Base-by-base conservation (phyloP, 2,888 invertebrate species). In the Drosophila buzzatii region DNA sequence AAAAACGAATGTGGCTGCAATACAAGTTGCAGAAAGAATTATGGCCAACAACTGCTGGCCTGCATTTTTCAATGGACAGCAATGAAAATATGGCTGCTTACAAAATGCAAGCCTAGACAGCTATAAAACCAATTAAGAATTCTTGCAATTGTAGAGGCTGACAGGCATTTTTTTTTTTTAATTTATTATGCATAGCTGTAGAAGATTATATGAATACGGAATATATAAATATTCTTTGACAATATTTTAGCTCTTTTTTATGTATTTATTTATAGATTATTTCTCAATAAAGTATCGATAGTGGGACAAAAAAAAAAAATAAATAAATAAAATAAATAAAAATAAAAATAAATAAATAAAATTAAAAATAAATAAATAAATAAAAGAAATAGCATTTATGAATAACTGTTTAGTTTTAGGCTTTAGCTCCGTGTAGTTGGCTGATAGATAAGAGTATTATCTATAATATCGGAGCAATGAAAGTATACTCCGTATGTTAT, bases 1-100 rank as follows among this genome's bases (percentile, higher is more conserved):
- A 70, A 87, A 77, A 77, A 61, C 57, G 73, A 69, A 73, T 71
- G 75, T 66, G 59, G 68, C 53, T 55, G 65, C 56, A 61, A 52
- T 68, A 69, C 65, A 65, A 71, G 55, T 66, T 73, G 27, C 49
- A 58, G 10, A 74, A 76, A 76, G 72, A 86, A 68, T 83, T 78
- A 83, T 71, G 51, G 60, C 65, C 75, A 67, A 67, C 20, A 65
- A 65, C 33, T 16, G 57, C 33, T 16, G 57, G 63, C 55, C 57
- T 53, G 63, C 51, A 68, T 70, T 76, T 77, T 67, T 67, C 70
- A 79, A 70, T 75, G 67, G 70, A 41, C 60, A 16, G 23, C 18
- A 23, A 49, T 18, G 45, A 59, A 64, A 73, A 69, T 67, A 56
- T 45, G 20, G 68, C 44, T 18, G 18, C n/a, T 16, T 20, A 18